Evolutionary conservation across 2,797 vertebrate genomes (phyloP).

Genomic region (Diglossa cyanea): DNA sequence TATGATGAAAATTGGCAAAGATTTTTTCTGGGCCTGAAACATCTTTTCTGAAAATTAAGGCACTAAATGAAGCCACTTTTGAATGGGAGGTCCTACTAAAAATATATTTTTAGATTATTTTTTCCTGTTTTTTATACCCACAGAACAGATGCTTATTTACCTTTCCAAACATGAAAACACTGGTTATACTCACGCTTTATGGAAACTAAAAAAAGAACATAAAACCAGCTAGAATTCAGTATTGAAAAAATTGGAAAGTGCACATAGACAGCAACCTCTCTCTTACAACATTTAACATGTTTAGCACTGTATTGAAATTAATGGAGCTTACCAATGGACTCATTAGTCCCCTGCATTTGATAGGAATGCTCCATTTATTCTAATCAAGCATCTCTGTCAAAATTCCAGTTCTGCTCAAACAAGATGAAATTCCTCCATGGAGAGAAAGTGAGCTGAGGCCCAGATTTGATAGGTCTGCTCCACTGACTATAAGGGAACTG

Average conservation of each 20-base stretch:
- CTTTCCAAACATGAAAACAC: background rate
- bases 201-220: background rate
- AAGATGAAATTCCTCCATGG: background rate
- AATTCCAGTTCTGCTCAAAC: constrained; percentile 5
- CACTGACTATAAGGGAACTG: background rate
- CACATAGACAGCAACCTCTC: background rate
- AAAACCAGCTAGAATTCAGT: constrained; percentile 1
- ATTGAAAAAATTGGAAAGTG: background rate
- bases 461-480: background rate
- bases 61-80: background rate
- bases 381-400: constrained; percentile 40
- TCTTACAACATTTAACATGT: constrained; percentile 16
- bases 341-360: constrained; percentile 44
- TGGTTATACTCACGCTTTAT: background rate
- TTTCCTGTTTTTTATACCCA: background rate
- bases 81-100: background rate
- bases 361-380: constrained; percentile 38
- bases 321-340: constrained; percentile 31
- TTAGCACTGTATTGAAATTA: constrained; percentile 39
- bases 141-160: constrained; percentile 17
- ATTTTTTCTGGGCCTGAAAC: background rate
- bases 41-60: background rate
- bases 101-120: background rate
- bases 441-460: background rate
- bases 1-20: background rate